Conservation (phyloP, 1,140 invertebrate genomes). For the Hycleus cichorii region DNA sequence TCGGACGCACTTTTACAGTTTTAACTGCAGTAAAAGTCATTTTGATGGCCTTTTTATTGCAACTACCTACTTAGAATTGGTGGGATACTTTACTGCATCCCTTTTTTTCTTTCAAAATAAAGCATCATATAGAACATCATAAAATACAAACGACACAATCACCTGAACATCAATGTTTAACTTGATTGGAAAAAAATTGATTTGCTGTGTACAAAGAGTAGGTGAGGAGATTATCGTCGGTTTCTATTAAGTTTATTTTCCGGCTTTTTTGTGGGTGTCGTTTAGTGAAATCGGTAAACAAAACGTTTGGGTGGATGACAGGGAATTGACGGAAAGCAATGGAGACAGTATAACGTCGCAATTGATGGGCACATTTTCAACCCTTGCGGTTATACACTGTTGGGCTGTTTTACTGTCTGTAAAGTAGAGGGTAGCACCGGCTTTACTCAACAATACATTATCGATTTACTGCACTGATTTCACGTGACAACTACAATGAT, state of each 20-base stretch:
- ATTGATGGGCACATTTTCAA: constrained; percentile 24
- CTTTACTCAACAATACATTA: constrained; percentile 15
- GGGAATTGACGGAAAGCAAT: constrained; percentile 26
- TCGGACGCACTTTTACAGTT: constrained; percentile 40
- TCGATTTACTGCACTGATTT: constrained; percentile 19
- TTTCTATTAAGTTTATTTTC: too few species aligned
- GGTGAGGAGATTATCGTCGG: too few species aligned
- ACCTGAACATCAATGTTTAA: too few species aligned
- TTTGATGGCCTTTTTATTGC: constrained; percentile 40
- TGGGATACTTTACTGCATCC: constrained; percentile 25
- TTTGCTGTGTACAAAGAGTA: too few species aligned
- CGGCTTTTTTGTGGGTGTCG: not conserved
- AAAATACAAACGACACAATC: too few species aligned
- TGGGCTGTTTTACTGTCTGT: constrained; percentile 21
- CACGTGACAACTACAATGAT: too few species aligned
- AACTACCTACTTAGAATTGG: constrained; percentile 32
- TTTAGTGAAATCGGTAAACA: constrained; percentile 6
- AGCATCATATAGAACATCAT: too few species aligned
- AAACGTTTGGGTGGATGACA: constrained; percentile 5
- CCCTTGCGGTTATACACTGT: constrained; percentile 25
- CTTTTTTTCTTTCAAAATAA: constrained; percentile 1
- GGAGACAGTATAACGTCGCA: constrained; percentile 24
- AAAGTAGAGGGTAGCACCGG: constrained; percentile 21
- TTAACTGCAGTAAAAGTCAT: constrained; percentile 40
- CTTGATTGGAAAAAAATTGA: too few species aligned